Evolutionary conservation across 2,888 invertebrate genomes (phyloP), one percentile per base, ranked within the genome.

Genomic region (Nasonia oneida): DNA sequence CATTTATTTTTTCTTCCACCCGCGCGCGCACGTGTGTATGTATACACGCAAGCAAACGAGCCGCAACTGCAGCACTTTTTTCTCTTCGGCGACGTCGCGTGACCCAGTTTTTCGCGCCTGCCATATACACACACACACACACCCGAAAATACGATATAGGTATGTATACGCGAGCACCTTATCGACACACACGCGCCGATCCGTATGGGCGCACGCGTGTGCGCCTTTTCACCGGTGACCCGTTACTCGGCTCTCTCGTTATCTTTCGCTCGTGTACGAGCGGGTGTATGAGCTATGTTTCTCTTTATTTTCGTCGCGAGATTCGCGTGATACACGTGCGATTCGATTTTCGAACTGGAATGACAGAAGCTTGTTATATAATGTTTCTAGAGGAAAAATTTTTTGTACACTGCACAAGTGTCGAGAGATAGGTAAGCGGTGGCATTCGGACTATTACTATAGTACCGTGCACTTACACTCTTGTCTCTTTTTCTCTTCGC

Each of bases 81-180:
- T 71, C 29, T 67, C 12, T 70, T 14, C 39, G 12, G 18, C 37
- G 3, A n/a, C 71, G 71, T 42, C 37, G 73, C 73, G 42, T 73
- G 73, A 73, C 73, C 73, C 42, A 73, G 42, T 73, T 73, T 73
- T 73, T 47, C 73, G 8, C 73, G 73, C 18, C 18, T 18, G 64
- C 64, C 14, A 10, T 2, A 64, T 1, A 71, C 8, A 33, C 29
- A 29, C 29, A 29, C 29, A 64, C 12, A 42, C 37, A 33, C 67
- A 33, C 33, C 67, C 29, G n/a, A 67, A 67, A 64, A 64, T 64
- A 64, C 64, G 23, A 67, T 67, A 39, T 73, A 42, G 73, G 73
- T 73, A 42, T 73, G 39, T 5, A 29, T 29, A 29, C 29, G 29
- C 18, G 71, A 42, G 71, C 67, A 33, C n/a, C 23, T 67, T 61